Conservation (phyloP, 1,140 invertebrate species). For the Pachypsylla venusta region DNA sequence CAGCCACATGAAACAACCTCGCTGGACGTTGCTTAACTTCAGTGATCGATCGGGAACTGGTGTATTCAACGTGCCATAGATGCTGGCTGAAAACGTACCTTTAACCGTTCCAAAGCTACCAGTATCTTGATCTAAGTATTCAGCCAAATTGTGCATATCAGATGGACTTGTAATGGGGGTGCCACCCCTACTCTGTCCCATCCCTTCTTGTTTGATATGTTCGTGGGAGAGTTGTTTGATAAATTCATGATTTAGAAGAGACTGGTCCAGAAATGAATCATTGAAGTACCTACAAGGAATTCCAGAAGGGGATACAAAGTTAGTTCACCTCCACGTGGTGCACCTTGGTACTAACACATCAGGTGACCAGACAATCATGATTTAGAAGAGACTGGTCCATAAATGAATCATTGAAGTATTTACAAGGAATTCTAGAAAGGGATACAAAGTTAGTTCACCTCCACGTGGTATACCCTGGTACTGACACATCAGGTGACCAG, state of each 20-base stretch:
- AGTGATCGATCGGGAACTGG: too few relatives aligned
- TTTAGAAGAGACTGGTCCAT: conserved; percentile 60
- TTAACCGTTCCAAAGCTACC: not conserved
- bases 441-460: too few relatives aligned
- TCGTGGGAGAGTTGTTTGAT: conserved; percentile 59
- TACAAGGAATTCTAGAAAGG: conserved; percentile 21
- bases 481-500: too few relatives aligned
- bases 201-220: conserved; percentile 28
- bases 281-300: conserved; percentile 45
- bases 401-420: conserved; percentile 51
- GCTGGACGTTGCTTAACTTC: too few relatives aligned
- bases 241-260: conserved; percentile 58
- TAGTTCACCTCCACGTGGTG: too few relatives aligned
- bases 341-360: too few relatives aligned
- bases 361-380: too few relatives aligned
- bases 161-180: conserved; percentile 3
- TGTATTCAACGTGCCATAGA: too few relatives aligned
- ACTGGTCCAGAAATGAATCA: conserved; percentile 47
- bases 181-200: not conserved
- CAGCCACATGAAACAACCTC: too few relatives aligned
- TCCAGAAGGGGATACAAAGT: too few relatives aligned
- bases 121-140: not conserved
- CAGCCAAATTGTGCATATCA: not conserved
- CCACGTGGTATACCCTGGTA: too few relatives aligned
- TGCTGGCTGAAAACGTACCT: too few relatives aligned